Conservation (phyloP, 2,797 vertebrate species). For the Sternotherus odoratus region DNA sequence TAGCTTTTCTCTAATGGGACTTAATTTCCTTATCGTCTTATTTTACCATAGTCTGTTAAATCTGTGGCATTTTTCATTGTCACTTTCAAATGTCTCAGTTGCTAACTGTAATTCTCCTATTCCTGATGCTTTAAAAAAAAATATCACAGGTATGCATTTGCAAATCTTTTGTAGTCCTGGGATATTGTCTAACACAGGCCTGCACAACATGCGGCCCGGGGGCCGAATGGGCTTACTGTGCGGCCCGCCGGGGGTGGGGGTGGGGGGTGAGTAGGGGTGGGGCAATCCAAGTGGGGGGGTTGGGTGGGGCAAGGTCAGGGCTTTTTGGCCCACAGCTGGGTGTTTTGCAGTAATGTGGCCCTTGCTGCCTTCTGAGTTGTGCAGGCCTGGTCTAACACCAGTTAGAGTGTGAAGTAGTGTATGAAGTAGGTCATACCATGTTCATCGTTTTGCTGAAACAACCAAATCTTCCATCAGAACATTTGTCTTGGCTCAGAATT, state of each 20-base stretch:
- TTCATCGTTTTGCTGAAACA: neutral
- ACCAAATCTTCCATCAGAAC: neutral
- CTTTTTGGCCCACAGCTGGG: too few relatives aligned
- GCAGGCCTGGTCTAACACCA: neutral
- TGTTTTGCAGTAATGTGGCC: too few relatives aligned
- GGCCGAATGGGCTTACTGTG: too few relatives aligned
- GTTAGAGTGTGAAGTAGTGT: neutral
- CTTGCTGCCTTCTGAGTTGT: too few relatives aligned
- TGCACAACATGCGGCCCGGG: too few relatives aligned
- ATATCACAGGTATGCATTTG: neutral
- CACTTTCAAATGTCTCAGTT: constrained; percentile 34
- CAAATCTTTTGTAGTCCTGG: constrained; percentile 20
- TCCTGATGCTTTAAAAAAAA: constrained; percentile 11
- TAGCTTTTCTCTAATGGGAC: constrained; percentile 58
- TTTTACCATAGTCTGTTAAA: neutral
- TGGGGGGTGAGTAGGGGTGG: too few relatives aligned
- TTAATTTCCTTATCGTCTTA: constrained; percentile 37
- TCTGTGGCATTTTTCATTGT: constrained; percentile 34
- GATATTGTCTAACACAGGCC: constrained; percentile 8
- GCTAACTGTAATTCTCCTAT: constrained; percentile 19
- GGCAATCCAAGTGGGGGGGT: too few relatives aligned
- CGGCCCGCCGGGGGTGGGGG: too few relatives aligned
- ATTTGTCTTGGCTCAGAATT: neutral
- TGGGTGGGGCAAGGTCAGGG: too few relatives aligned
- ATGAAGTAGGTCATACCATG: constrained; percentile 38